These are phyloP conservation scores for Philopedon plagiatum DNA, from an alignment of 2,888 invertebrate species.

Conservation along the genomic window DNA sequence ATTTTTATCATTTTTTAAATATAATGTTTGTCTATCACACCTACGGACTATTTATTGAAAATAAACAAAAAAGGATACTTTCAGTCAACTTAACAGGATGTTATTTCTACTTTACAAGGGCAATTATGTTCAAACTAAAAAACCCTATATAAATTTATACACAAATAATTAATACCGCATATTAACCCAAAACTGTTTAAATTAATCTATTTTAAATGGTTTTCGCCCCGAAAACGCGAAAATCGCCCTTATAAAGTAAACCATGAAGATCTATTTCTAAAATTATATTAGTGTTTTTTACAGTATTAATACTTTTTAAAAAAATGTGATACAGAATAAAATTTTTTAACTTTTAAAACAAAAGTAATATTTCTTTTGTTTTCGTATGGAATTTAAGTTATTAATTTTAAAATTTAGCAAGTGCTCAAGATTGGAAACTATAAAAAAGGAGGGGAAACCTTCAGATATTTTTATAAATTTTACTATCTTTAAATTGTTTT, in stretches of 20 bases:
- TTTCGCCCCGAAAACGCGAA: neutral
- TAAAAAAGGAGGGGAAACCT: neutral
- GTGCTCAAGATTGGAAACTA: neutral
- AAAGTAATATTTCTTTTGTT: neutral
- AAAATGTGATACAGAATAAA: slow-evolving; percentile 25
- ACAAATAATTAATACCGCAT: slow-evolving; percentile 6
- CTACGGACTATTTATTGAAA: slow-evolving; percentile 55
- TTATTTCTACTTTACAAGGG: slow-evolving; percentile 20
- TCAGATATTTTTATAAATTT: neutral
- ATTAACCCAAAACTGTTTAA: neutral
- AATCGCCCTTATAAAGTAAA: slow-evolving; percentile 19
- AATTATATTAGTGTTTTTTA: slow-evolving; percentile 27
- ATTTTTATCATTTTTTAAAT: slow-evolving; percentile 57
- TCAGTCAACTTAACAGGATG: slow-evolving; percentile 47
- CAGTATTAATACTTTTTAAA: slow-evolving; percentile 31
- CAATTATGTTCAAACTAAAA: slow-evolving; percentile 34
- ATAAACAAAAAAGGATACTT: slow-evolving; percentile 62
- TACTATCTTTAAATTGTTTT: no score
- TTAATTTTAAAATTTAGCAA: neutral
- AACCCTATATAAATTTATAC: slow-evolving; percentile 3
- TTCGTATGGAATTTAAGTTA: neutral
- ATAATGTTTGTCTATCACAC: slow-evolving; percentile 59
- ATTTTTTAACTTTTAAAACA: slow-evolving; percentile 18
- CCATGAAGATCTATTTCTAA: slow-evolving; percentile 22
- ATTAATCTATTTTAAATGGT: neutral